Conservation (phyloP, 2,888 invertebrate species). For the Carterocephalus palaemon region DNA sequence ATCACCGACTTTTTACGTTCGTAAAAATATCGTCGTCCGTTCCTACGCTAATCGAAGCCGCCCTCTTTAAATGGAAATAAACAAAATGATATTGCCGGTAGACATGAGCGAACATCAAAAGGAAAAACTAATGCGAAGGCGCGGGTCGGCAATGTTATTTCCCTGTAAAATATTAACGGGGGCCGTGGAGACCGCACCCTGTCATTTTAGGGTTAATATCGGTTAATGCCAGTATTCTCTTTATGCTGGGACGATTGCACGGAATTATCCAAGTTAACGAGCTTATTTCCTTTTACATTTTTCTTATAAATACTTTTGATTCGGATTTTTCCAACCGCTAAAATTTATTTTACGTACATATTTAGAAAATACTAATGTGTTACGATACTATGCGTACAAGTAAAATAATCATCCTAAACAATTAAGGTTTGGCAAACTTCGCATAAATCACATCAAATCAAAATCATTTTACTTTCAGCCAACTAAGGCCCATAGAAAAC, state of each 20-base stretch:
- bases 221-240: conserved; percentile 56
- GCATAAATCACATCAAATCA: too few species aligned
- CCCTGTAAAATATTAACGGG: conserved; percentile 69
- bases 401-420: too few species aligned
- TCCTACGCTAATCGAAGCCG: conserved; percentile 34
- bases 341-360: too few species aligned
- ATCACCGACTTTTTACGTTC: background rate
- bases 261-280: conserved; percentile 56
- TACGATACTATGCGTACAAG: too few species aligned
- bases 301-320: conserved; percentile 25
- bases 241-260: conserved; percentile 50
- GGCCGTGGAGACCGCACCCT: conserved; percentile 51
- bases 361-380: too few species aligned
- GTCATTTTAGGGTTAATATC: conserved; percentile 66
- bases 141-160: conserved; percentile 59
- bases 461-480: too few species aligned
- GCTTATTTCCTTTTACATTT: conserved; percentile 30
- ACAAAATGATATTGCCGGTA: conserved; percentile 63
- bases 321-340: conserved; percentile 9
- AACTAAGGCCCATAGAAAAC: too few species aligned
- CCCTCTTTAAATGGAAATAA: conserved; percentile 53
- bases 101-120: conserved; percentile 70
- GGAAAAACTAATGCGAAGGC: conserved; percentile 68
- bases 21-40: conserved; percentile 27
- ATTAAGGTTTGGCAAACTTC: too few species aligned